Base-by-base conservation (phyloP, 2,797 vertebrate species). In the Pseudomugil tenellus region DNA sequence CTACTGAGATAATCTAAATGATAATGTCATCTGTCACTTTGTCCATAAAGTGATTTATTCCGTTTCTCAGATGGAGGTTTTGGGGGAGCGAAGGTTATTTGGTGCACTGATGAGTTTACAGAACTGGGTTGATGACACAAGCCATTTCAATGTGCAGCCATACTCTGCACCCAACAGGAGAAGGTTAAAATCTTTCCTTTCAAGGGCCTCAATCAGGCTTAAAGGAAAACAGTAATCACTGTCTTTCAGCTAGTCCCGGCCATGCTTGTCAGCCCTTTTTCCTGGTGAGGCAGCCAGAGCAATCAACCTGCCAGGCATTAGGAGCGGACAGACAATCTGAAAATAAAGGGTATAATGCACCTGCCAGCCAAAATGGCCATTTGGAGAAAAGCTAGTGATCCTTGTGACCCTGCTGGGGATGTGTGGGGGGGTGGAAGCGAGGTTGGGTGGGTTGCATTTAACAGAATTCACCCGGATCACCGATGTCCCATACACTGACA, bases 291-390 rank as follows among this genome's bases (percentile, higher is more conserved):
- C 96, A 96, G 96, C 96, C 96, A 93, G 95, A 97, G 97, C 98
- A 99, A 99, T 99, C 97, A 99, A 99, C 96, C 97, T 99, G 97
- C 97, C 97, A 98, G 96, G 96, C 98, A 98, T 98, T 98, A 97
- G 96, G 95, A 98, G 97, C 96, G 93, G 96, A 98, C 96, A 98
- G 97, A 99, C 98, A 98, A 99, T 99, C 98, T 98, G 96, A 98
- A 99, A 99, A 98, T 98, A 98, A 97, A 98, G 97, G 97, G 97
- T 98, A 96, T 99, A 98, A 98, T 99, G 97, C 98, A 98, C 98
- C 98, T 99, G 98, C 97, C 98, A 99, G 96, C 94, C 95, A 97
- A 99, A 99, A 99, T 97, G 97, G 97, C 97, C 98, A 99, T 98
- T 99, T 97, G 95, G 96, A 97, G 96, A 97, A 98, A 98, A 98